Percentiles rank a stretch among this genome's conserved stretches.
Evolutionary conservation across 2,113 vertebrate genomes (phyloP).

Genomic region (Hippocampus barbouri): DNA sequence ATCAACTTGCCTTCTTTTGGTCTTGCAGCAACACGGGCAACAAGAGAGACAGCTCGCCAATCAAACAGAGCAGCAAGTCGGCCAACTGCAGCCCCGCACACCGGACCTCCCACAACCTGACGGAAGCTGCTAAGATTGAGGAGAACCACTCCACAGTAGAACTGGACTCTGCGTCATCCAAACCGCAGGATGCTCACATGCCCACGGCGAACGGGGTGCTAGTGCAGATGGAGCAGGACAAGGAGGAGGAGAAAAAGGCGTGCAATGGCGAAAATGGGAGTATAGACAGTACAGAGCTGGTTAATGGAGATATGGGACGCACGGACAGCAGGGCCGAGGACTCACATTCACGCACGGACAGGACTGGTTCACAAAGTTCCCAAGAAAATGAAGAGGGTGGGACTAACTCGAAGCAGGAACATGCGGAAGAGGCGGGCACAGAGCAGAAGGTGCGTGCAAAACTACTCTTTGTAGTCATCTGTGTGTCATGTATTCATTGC

Average conservation of each 20-base stretch:
- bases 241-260: slow-evolving; percentile 26
- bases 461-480: neutral
- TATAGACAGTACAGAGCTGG: slow-evolving; percentile 36
- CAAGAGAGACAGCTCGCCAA: slow-evolving; percentile 57
- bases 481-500: neutral
- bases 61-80: slow-evolving; percentile 58
- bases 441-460: slow-evolving; percentile 52
- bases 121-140: slow-evolving; percentile 31
- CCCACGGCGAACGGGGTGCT: slow-evolving; percentile 59
- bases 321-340: slow-evolving; percentile 29
- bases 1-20: slow-evolving; percentile 42
- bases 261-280: slow-evolving; percentile 8
- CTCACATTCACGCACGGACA: slow-evolving; percentile 9
- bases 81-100: slow-evolving; percentile 59
- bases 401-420: slow-evolving; percentile 20
- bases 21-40: slow-evolving; percentile 57
- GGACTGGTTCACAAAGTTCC: slow-evolving; percentile 26
- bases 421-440: slow-evolving; percentile 41
- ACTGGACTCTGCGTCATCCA: neutral
- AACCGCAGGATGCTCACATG: slow-evolving; percentile 48
- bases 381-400: slow-evolving; percentile 30
- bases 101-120: slow-evolving; percentile 29
- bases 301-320: slow-evolving; percentile 66
- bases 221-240: slow-evolving; percentile 58
- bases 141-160: slow-evolving; percentile 19